Conservation (phyloP, 2,888 invertebrate genomes). For the Neoaliturus tenellus region DNA sequence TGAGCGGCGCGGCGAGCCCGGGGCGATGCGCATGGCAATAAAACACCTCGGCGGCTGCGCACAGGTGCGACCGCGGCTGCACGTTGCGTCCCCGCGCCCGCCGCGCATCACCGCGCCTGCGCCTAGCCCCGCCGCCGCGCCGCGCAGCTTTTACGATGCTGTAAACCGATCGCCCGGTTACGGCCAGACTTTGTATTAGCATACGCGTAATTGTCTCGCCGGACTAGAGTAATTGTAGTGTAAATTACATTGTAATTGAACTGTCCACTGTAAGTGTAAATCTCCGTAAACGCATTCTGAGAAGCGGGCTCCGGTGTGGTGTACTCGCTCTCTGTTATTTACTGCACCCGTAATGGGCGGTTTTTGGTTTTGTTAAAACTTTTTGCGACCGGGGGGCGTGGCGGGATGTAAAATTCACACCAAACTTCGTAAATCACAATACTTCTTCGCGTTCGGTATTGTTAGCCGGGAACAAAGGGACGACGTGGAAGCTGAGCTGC, state of each 20-base stretch:
- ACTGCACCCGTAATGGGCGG: conserved; percentile 6
- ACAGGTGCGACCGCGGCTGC: not conserved
- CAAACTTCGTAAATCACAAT: conserved; percentile 45
- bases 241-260: conserved; percentile 54
- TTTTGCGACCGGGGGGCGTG: conserved; percentile 24
- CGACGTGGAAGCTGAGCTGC: not conserved
- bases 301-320: conserved; percentile 29
- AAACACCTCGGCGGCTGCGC: not conserved
- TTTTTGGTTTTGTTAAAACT: conserved; percentile 1
- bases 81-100: no score
- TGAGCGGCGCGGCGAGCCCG: not conserved
- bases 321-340: conserved; percentile 23
- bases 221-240: conserved; percentile 47
- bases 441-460: conserved; percentile 17
- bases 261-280: conserved; percentile 47
- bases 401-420: conserved; percentile 48
- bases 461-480: conserved; percentile 22
- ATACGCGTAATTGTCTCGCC: conserved; percentile 40
- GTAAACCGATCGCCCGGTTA: conserved; percentile 42
- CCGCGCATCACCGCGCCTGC: not conserved
- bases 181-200: conserved; percentile 49
- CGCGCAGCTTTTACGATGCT: conserved; percentile 16
- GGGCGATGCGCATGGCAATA: not conserved
- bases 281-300: conserved; percentile 47
- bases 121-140: not conserved